Base-by-base conservation (phyloP, 1,140 invertebrate species). In the Brevipalpus yothersi region DNA sequence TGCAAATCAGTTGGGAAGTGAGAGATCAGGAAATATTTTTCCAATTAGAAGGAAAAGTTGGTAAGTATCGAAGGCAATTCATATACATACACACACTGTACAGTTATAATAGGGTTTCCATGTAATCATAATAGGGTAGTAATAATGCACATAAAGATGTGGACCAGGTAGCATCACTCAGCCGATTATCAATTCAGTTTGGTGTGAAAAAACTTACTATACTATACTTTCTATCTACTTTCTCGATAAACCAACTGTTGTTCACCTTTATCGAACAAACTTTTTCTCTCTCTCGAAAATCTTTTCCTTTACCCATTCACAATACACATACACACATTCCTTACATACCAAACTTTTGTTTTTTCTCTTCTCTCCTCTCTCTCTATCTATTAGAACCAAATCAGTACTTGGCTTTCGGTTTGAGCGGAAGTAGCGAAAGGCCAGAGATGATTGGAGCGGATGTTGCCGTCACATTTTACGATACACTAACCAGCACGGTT, bases 1-100 rank as follows among this genome's bases (percentile, higher is more conserved):
- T 82, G 58, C 85, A 88, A 74, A 76, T 89, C 4, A 80, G 81
- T 11, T 92, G 87, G 87, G 85, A 90, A 68, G 80, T 90, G 4
- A 86, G 88, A 68, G 85, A 86, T 0, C 82, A 81, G n/a, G 81
- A 84, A 68, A 80, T 92, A 55, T 89, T 86, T 1, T 78, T 92
- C 58, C 80, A 90, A 71, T 71, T 92, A 8, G 79, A 82, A n/a
- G 86, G 80, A n/a, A 79, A 82, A 74, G 76, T 82, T 61, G 72
- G 78, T 77, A 65, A 70, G 70, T 64, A 40, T n/a, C 3, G 31
- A 31, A 31, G 31, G 31, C 31, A 31, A 31, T 31, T 3, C 31
- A 31, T 31, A 31, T 31, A 5, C 31, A 31, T 31, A 31, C 2
- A 31, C 5, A 31, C 31, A 31, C n/a, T 31, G 31, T 31, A 31